phyloP scores from a whole-genome alignment of 37 sponge, comb jelly and placozoan species.

The Diacarnus erythraeanus region DNA sequence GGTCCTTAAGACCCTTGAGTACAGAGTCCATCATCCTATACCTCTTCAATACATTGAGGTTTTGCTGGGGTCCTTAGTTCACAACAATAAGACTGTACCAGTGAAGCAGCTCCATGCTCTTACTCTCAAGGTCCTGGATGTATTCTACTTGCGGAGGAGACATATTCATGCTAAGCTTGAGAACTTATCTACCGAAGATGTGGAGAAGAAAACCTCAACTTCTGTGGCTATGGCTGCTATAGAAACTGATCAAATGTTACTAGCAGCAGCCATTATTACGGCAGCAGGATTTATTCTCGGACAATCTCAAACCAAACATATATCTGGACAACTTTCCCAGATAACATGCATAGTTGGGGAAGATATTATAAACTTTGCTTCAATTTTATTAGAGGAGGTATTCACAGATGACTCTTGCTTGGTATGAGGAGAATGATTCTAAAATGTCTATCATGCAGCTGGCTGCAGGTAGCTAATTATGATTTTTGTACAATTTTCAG shows the following conservation, averaged over 20 bases:
- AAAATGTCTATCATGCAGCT: background rate
- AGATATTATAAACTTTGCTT: constrained; percentile 64
- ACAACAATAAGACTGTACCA: constrained; percentile 25
- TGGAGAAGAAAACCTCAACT: background rate
- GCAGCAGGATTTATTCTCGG: constrained; percentile 72
- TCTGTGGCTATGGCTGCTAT: constrained; percentile 13
- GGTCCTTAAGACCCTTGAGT: constrained; percentile 74
- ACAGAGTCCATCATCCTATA: constrained; percentile 56
- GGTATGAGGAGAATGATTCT: background rate
- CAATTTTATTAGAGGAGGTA: constrained; percentile 68
- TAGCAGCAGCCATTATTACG: constrained; percentile 57
- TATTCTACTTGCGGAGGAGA: constrained; percentile 35
- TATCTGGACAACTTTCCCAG: constrained; percentile 45
- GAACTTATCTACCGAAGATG: background rate
- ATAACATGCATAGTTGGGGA: constrained; percentile 50
- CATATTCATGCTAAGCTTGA: constrained; percentile 9
- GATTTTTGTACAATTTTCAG: background rate
- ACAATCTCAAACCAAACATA: constrained; percentile 35
- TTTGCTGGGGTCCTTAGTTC: constrained; percentile 64
- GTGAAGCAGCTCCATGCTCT: constrained; percentile 72
- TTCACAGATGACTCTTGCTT: constrained; percentile 21
- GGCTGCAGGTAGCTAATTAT: constrained; percentile 1
- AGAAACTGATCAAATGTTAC: constrained; percentile 51
- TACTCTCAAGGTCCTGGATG: constrained; percentile 57
- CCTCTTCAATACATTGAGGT: constrained; percentile 69